Evolutionary conservation across 2,113 vertebrate genomes (phyloP).

Genomic region (Phyllostomus hastatus): DNA sequence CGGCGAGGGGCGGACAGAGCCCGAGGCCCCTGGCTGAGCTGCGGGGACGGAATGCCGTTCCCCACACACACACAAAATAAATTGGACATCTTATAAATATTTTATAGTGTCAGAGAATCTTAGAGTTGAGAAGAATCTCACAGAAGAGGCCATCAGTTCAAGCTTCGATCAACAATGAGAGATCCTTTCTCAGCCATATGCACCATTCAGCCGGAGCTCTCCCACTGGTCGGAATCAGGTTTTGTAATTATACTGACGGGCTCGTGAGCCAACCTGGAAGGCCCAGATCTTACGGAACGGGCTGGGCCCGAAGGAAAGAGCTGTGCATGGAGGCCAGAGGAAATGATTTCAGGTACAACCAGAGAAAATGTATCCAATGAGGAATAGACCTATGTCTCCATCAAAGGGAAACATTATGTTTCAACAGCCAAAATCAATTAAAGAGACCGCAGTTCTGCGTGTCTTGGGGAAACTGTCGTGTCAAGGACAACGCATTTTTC

Average conservation of each 20-base stretch:
- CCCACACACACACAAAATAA: not conserved
- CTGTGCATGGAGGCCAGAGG: not conserved
- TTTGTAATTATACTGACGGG: not conserved
- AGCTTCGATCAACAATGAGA: not conserved
- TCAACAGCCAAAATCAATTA: not conserved
- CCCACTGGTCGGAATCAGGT: not conserved
- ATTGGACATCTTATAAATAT: not conserved
- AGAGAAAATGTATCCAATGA: not conserved
- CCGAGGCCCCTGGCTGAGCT: not conserved
- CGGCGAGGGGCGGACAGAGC: not conserved
- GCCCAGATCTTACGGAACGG: not conserved
- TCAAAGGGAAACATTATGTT: not conserved
- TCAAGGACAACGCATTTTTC: not conserved
- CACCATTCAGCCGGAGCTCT: not conserved
- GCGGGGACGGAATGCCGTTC: not conserved
- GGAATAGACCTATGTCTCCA: not conserved
- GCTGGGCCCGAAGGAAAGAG: not conserved
- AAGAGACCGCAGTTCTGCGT: not conserved
- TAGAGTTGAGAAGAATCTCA: not conserved
- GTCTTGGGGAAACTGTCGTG: not conserved
- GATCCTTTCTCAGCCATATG: not conserved
- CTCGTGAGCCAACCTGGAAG: not conserved
- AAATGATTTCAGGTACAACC: not conserved
- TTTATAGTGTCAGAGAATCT: not conserved
- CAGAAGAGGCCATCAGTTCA: not conserved